A percentile compares a stretch with the other conserved stretches of the same genome.
phyloP scores from a whole-genome alignment of 2,113 vertebrate genomes.

The Macheiramphus alcinus region DNA sequence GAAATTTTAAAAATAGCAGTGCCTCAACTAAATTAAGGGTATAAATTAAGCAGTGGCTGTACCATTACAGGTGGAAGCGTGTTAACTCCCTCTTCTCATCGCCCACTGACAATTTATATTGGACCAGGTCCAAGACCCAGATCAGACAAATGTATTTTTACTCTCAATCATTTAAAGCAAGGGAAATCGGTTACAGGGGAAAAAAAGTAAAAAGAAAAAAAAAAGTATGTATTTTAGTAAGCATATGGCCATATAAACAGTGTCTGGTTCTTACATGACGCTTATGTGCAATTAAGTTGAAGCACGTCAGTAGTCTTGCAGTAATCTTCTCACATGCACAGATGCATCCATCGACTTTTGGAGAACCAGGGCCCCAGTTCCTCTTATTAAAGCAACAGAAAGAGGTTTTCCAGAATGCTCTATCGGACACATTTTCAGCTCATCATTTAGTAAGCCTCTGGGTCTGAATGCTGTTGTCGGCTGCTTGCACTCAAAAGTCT shows the following conservation, averaged over 20 bases:
- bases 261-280: neutral
- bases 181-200: neutral
- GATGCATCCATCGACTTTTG: neutral
- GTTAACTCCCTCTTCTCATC: neutral
- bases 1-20: neutral
- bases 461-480: neutral
- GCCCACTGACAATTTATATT: neutral
- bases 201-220: neutral
- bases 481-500: neutral
- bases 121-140: neutral
- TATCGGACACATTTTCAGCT: neutral
- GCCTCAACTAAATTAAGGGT: neutral
- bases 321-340: neutral
- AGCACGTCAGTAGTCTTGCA: neutral
- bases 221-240: neutral
- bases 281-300: neutral
- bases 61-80: neutral
- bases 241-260: neutral
- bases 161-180: neutral
- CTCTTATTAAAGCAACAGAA: neutral
- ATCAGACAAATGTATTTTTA: conserved; percentile 1
- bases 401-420: neutral
- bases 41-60: neutral
- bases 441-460: neutral
- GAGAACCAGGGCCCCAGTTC: neutral